Base-by-base conservation (phyloP, 2,888 invertebrate genomes). In the Drosophila glabriapex region DNA sequence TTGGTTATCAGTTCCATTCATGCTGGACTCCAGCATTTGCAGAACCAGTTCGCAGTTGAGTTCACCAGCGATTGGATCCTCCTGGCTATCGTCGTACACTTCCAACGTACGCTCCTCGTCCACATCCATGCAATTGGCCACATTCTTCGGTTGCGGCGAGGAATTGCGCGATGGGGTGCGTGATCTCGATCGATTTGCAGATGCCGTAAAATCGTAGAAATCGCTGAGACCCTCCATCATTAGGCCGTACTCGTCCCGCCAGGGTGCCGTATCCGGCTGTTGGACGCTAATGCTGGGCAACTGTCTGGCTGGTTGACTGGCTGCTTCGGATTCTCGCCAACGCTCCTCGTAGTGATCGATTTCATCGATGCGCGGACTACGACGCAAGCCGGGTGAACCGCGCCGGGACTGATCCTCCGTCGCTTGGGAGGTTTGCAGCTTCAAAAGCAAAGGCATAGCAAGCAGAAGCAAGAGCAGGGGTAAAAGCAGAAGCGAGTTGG, bases 161-260 rank as follows among this genome's bases (percentile, higher is more conserved):
- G 89, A 66, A 77, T 88, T 85, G 28, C 92, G 79, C 0, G 92
- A 92, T 0, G 66, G 61, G 0, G 92, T 83, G 14, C 91, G 83
- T 2, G 93, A 92, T 59, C 93, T 81, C 0, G 93, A 92, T 1
- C 93, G 93, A 72, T 93, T 93, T 0, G 90, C 80, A 0, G 93
- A 93, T 25, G 93, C 93, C 12, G 92, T 89, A 62, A 93, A 93
- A 52, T 93, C 93, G 31, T 93, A 93, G 49, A 93, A 93, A 59
- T 93, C 93, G 73, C 93, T 93, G 4, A 93, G 68, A 0, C 93
- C 93, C 75, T 93, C 91, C 88, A 93, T 83, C 0, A 93, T 59
- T 5, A 91, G 69, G 1, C 91, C 93, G 25, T 91, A 74, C 37
- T 89, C 72, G 82, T 93, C 93, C 0, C 91, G 85, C 91, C 93